Evolutionary conservation across 2,113 vertebrate genomes (phyloP).

Genomic region (Neotoma lepida): DNA sequence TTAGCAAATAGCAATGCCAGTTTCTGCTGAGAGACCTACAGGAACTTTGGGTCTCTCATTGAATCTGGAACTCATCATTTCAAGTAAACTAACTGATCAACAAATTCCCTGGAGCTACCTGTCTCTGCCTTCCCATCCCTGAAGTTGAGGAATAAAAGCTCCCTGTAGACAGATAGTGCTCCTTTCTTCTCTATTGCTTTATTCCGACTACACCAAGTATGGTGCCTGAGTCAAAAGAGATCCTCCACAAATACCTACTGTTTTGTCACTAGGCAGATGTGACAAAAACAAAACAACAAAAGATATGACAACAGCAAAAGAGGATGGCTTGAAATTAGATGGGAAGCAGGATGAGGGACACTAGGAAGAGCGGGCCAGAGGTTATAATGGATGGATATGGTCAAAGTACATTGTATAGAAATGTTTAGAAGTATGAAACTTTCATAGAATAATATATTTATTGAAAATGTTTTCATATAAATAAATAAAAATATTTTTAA

Average conservation of each 20-base stretch:
- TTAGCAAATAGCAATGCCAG: background rate
- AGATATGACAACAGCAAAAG: background rate
- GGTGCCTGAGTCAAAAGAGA: background rate
- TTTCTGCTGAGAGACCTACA: background rate
- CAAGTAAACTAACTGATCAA: background rate
- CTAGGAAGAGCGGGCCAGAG: background rate
- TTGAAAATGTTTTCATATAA: background rate
- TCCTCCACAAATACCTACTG: background rate
- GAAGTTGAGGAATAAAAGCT: background rate
- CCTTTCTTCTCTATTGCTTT: background rate
- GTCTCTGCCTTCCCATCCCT: background rate
- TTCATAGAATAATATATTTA: background rate
- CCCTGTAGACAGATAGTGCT: background rate
- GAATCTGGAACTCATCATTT: background rate
- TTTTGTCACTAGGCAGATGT: background rate
- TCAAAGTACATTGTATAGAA: background rate
- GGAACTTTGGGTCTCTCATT: background rate
- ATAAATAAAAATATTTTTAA: background rate
- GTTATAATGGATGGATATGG: background rate
- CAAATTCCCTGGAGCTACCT: background rate
- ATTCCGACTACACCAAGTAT: background rate
- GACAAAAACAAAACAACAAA: no score
- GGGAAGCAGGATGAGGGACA: background rate
- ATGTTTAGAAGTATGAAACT: background rate
- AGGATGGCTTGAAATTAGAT: background rate